Conservation (phyloP, 2,797 vertebrate species). For the Phaenicophaeus curvirostris region DNA sequence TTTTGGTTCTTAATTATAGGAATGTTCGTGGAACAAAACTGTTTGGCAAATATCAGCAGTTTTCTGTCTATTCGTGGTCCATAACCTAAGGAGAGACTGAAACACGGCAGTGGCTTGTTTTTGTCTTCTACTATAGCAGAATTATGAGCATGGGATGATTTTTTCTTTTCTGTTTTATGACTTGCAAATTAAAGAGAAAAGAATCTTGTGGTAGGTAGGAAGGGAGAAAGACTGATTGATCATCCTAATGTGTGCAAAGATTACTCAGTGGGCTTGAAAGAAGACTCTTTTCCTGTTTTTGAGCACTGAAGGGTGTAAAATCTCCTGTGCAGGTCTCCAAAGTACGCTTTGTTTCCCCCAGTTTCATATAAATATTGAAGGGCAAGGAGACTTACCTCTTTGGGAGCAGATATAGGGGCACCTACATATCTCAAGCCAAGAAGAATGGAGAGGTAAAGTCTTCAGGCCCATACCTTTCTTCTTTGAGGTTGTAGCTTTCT, state of each 20-base stretch:
- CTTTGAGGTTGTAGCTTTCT: neutral
- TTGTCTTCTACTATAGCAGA: neutral
- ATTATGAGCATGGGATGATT: neutral
- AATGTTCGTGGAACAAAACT: neutral
- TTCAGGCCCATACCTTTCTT: neutral
- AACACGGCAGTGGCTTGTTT: neutral
- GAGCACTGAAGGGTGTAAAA: neutral
- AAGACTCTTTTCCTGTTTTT: neutral
- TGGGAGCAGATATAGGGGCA: neutral
- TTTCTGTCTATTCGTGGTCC: neutral
- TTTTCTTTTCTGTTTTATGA: neutral
- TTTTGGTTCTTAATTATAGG: neutral
- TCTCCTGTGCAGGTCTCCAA: neutral
- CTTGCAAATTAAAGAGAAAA: neutral
- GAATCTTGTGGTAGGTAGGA: neutral
- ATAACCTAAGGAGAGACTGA: neutral
- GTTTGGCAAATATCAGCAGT: neutral
- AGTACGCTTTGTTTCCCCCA: neutral
- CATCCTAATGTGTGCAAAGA: neutral
- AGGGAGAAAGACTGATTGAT: neutral
- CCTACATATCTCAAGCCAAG: neutral
- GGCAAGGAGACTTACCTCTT: neutral
- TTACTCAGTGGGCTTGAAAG: neutral
- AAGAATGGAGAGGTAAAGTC: neutral
- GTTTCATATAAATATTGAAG: neutral